These are phyloP conservation scores for Drosophila recens DNA, from an alignment of 2,888 invertebrate species.

Conservation along the genomic window DNA sequence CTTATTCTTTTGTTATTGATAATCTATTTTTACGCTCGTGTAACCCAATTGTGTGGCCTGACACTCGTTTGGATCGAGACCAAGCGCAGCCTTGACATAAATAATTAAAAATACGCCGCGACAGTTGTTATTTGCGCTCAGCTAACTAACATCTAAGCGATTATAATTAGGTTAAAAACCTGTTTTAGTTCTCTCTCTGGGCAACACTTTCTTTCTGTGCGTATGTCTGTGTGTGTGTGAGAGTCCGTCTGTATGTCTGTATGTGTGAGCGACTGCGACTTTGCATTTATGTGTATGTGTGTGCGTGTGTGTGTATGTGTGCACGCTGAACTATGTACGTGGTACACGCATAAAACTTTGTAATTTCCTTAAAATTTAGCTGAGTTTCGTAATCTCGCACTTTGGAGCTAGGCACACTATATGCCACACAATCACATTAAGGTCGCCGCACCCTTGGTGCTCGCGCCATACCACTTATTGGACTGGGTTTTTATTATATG, in stretches of 20 bases:
- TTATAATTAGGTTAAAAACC: slow-evolving; percentile 78
- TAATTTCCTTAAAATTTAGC: slow-evolving; percentile 54
- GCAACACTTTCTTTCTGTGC: slow-evolving; percentile 69
- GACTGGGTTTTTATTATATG: slow-evolving; percentile 37
- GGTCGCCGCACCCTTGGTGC: slow-evolving; percentile 66
- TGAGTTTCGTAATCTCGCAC: slow-evolving; percentile 69
- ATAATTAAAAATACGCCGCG: slow-evolving; percentile 36
- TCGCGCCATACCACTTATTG: slow-evolving; percentile 44
- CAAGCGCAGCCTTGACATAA: slow-evolving; percentile 66
- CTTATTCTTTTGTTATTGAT: slow-evolving; percentile 37
- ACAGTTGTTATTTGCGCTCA: slow-evolving; percentile 31
- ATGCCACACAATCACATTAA: slow-evolving; percentile 33
- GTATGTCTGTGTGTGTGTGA: slow-evolving; percentile 9
- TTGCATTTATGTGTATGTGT: slow-evolving; percentile 13
- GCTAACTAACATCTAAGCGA: slow-evolving; percentile 38
- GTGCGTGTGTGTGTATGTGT: slow-evolving; percentile 23
- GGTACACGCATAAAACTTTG: slow-evolving; percentile 72
- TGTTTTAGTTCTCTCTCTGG: slow-evolving; percentile 63
- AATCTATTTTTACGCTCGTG: slow-evolving; percentile 46
- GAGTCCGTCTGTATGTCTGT: slow-evolving; percentile 1
- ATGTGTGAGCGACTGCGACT: slow-evolving; percentile 22
- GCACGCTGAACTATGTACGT: slow-evolving; percentile 67
- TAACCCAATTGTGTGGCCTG: slow-evolving; percentile 34
- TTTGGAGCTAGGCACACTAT: slow-evolving; percentile 52
- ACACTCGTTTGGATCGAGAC: slow-evolving; percentile 23